Conservation (phyloP, 2,888 invertebrate species). For the Temnothorax rugatulus region DNA sequence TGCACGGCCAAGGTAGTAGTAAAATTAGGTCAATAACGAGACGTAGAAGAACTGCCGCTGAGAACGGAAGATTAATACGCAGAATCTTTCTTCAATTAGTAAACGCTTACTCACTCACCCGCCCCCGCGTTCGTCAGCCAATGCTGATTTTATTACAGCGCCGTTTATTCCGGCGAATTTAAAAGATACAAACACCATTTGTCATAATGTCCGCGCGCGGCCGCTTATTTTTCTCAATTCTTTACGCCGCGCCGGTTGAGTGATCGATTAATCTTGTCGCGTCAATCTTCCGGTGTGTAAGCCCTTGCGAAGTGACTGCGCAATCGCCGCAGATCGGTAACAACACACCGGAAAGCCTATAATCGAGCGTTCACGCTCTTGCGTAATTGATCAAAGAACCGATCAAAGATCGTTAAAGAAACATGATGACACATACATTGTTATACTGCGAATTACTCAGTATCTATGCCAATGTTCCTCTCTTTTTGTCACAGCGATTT, state of each 20-base stretch:
- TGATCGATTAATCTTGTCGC: slow-evolving; percentile 35
- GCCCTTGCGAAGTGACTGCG: neutral
- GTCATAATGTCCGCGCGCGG: slow-evolving; percentile 57
- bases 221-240: slow-evolving; percentile 28
- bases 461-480: neutral
- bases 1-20: slow-evolving; percentile 1
- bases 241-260: slow-evolving; percentile 1
- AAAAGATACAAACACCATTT: slow-evolving; percentile 74
- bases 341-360: neutral
- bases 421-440: slow-evolving; percentile 15
- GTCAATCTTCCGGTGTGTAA: slow-evolving; percentile 20
- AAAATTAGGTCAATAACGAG: slow-evolving; percentile 56
- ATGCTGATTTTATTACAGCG: slow-evolving; percentile 72
- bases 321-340: neutral
- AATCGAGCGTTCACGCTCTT: neutral
- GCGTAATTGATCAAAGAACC: slow-evolving; percentile 8
- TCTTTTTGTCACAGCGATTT: neutral
- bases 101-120: slow-evolving; percentile 53
- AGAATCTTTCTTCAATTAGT: slow-evolving; percentile 76
- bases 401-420: neutral
- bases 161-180: slow-evolving; percentile 66
- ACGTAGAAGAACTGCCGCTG: slow-evolving; percentile 49
- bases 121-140: slow-evolving; percentile 24
- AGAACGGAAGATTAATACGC: slow-evolving; percentile 74
- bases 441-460: slow-evolving; percentile 6